Percentiles rank a stretch among this genome's conserved stretches.
Conservation (phyloP, 1,140 invertebrate species). For the Heterodera schachtii region DNA sequence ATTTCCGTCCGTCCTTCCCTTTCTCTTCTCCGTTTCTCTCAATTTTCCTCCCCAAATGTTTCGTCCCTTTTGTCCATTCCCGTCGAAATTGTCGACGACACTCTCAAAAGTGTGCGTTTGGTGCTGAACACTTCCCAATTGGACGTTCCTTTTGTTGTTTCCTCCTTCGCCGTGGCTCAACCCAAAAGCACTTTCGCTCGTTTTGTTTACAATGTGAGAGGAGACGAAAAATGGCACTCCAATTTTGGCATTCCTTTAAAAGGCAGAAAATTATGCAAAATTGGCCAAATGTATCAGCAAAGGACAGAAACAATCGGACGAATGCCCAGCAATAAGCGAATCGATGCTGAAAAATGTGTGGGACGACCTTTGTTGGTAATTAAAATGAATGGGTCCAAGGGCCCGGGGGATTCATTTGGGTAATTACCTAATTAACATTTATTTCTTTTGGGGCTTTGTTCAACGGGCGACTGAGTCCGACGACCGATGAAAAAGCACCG, state of each 20-base stretch:
- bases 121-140: slow-evolving; percentile 21
- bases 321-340: slow-evolving; percentile 30
- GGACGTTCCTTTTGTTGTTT: slow-evolving; percentile 19
- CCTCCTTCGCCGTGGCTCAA: slow-evolving; percentile 31
- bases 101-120: slow-evolving; percentile 13
- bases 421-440: neutral
- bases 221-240: neutral
- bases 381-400: neutral
- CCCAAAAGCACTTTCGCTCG: slow-evolving; percentile 28
- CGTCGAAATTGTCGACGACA: slow-evolving; percentile 29
- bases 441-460: slow-evolving; percentile 27
- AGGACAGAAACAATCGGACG: neutral
- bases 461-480: slow-evolving; percentile 15
- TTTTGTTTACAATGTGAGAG: slow-evolving; percentile 37
- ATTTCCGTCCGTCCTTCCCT: neutral
- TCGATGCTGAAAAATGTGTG: slow-evolving; percentile 23
- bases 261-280: slow-evolving; percentile 38
- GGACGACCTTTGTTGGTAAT: slow-evolving; percentile 34
- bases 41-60: neutral
- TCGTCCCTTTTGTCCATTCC: slow-evolving; percentile 8
- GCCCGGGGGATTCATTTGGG: neutral
- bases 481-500: neutral
- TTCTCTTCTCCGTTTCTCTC: slow-evolving; percentile 12
- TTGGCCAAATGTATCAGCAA: slow-evolving; percentile 26
- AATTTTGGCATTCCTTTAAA: slow-evolving; percentile 11